Evolutionary conservation across 35 echinoderm and acorn worm species (phyloP), one percentile per base, ranked within the genome.

Genomic region (Chiridota heheva): DNA sequence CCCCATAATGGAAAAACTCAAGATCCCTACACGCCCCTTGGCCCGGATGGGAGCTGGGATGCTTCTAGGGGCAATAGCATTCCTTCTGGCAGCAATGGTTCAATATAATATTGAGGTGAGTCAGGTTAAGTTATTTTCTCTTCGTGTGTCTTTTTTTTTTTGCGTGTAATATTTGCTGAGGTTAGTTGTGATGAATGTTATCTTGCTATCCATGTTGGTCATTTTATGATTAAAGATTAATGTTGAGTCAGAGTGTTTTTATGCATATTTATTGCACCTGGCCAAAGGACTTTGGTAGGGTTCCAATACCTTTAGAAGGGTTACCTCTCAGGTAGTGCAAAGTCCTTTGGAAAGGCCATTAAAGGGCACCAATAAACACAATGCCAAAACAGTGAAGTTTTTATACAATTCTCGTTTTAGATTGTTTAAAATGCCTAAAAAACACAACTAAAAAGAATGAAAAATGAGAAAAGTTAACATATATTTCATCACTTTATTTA

Each of bases 61-160:
- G 89, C 28, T 88, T 15, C 60, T 98, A 20, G 89, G 69, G 32
- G 85, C 69, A 4, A 20, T 85, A 16, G 95, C 95, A 0, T 98
- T 98, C 43, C 73, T 98, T 0, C 33, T 87, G 2, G 89, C 95
- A 57, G 95, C 84, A 20, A 67, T 84, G 5, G 65, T 91, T 20
- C 95, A 98, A 79, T 53, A 91, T 2, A 78, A 60, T 18, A 88
- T 98, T 76, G 89, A 98, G 58, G 95, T 98, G 60, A 58, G 89
- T 92, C 73, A 2, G 68, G 63, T 0, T 13, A 37, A 25, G 32
- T 44, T 70, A 22, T 63, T 81, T 63, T 36, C 3, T 42, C n/a
- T 31, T 60, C 13, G 17, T 34, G n/a, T 26, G 32, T 26, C 58
- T 12, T 12, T n/a, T 61, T n/a, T 5, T 61, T 61, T 20, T 61